Evolutionary conservation across 2,113 vertebrate genomes (phyloP).

Genomic region (Galemys pyrenaicus): DNA sequence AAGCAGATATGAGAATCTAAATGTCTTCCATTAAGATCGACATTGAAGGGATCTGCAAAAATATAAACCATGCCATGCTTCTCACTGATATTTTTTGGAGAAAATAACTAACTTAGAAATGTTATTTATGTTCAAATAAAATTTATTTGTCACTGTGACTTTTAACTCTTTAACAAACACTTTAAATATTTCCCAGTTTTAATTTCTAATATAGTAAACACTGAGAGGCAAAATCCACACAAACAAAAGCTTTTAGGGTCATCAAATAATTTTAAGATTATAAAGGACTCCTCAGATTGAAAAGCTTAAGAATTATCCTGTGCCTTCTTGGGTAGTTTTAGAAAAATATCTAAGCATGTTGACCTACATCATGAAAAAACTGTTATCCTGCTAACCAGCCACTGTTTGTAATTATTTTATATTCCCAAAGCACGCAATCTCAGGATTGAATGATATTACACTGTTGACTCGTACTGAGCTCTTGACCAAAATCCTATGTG

Average conservation of each 20-base stretch:
- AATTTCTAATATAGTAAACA: conserved; percentile 43
- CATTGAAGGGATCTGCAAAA: not conserved
- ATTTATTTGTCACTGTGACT: not conserved
- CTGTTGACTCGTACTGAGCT: conserved; percentile 25
- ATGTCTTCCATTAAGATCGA: not conserved
- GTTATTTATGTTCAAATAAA: not conserved
- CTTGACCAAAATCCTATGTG: not conserved
- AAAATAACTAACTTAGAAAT: not conserved
- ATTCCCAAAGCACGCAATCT: conserved; percentile 43
- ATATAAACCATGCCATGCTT: not conserved
- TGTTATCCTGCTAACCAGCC: not conserved
- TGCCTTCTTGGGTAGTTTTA: not conserved
- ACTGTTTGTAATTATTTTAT: conserved; percentile 45
- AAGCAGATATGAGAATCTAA: not conserved
- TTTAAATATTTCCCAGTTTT: conserved; percentile 10
- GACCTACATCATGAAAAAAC: not conserved
- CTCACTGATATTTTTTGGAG: not conserved
- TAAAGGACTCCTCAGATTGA: not conserved
- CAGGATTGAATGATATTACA: not conserved
- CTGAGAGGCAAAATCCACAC: not conserved
- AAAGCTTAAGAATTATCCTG: not conserved
- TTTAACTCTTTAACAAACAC: conserved; percentile 19
- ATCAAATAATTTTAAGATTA: conserved; percentile 28
- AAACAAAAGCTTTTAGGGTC: conserved; percentile 1
- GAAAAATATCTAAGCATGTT: conserved; percentile 38